Conservation (phyloP, 2,888 invertebrate species). For the Heteropelma amictum region DNA sequence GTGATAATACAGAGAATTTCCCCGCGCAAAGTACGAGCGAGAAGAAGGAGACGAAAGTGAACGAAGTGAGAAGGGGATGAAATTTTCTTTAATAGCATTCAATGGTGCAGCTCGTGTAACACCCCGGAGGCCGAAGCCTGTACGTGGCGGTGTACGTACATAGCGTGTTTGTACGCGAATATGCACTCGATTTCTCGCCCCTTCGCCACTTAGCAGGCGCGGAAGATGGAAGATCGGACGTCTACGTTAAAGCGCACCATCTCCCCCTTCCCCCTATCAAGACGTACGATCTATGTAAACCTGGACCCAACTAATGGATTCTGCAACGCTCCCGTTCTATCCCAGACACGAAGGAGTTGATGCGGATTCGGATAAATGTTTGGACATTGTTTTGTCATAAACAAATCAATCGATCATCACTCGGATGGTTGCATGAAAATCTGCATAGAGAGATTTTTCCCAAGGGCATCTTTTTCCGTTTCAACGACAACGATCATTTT, state of each 20-base stretch:
- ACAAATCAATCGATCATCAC: not conserved
- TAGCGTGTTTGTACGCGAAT: too few species aligned
- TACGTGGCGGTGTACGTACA: constrained; percentile 2
- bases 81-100: constrained; percentile 39
- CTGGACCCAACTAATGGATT: constrained; percentile 71
- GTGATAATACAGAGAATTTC: constrained; percentile 57
- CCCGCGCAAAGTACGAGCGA: not conserved
- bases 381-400: not conserved
- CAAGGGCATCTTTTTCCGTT: too few species aligned
- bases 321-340: constrained; percentile 47
- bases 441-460: too few species aligned
- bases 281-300: constrained; percentile 27
- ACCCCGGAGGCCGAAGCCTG: constrained; percentile 15
- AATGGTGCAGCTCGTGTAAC: constrained; percentile 30
- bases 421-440: too few species aligned
- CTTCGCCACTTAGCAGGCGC: constrained; percentile 45
- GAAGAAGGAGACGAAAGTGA: not conserved
- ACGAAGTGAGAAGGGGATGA: not conserved
- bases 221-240: constrained; percentile 71
- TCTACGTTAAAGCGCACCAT: constrained; percentile 68
- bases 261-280: constrained; percentile 4
- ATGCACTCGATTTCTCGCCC: constrained; percentile 26
- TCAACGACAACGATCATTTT: too few species aligned
- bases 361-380: not conserved
- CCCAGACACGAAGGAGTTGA: not conserved